Evolutionary conservation across 2,888 invertebrate genomes (phyloP), one percentile per base, ranked within the genome.

Genomic region (Drosophila phalerata): DNA sequence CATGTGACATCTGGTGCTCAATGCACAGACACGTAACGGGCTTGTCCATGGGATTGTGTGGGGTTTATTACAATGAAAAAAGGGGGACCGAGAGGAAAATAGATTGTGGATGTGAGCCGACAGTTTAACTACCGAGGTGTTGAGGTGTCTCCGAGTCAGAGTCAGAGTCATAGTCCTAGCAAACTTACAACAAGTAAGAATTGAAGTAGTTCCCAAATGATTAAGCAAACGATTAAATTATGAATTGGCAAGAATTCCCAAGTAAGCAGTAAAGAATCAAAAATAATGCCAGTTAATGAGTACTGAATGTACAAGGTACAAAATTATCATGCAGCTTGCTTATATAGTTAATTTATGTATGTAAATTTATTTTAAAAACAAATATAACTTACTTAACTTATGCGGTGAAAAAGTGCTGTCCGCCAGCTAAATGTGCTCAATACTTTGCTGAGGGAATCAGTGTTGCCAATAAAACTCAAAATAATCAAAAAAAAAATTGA

Each of bases 1-100:
- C 81, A 69, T 80, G 83, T 83, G 88, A 83, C 83, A 84, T 88
- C 79, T 83, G 82, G 70, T 75, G 73, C 86, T 75, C 86, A 85
- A 88, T 88, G 83, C 83, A 82, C 83, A 88, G 81, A 80, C 83
- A 84, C 83, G 83, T 88, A 88, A 67, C 51, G 42, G 49, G 17
- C 49, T 42, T 38, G 22, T 57, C 47, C n/a, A 53, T 55, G 53
- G 34, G 58, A n/a, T 32, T 49, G 25, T 17, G 17, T 32, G 63
- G 34, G 28, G 28, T 8, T 6, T 37, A 15, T 15, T 4, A 6
- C 3, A 34, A 10, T 38, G 6, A n/a, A 13, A 1, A 30, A 1
- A 17, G 48, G 11, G 19, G 28, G 1, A 28, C 1, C 8, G 28
- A 6, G 25, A 25, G 5, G 25, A 5, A 6, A 25, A 52, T 48